Evolutionary conservation across 2,113 vertebrate genomes (phyloP), one percentile per base, ranked within the genome.

Genomic region (Eudyptes chrysolophus): DNA sequence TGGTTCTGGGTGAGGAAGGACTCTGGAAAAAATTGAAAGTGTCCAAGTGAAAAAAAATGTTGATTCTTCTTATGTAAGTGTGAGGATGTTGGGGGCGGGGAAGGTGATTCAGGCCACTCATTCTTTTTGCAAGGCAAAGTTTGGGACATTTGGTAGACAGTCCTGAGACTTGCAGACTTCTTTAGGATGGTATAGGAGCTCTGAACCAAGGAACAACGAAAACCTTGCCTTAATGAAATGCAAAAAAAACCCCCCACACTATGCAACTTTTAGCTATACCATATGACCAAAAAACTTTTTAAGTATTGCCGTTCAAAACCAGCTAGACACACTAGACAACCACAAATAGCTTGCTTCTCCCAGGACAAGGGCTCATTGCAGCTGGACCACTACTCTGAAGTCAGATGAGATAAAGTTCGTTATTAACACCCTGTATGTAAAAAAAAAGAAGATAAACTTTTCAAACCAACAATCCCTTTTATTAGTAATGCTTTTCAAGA

Each of bases 211-310:
- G 15, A 84, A 65, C 2, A 79, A 21, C 2, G 65, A 72, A 75
- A 44, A 3, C 0, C 6, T 80, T 49, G 13, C 10, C 51, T 72
- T 80, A n/a, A 61, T 13, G 11, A 87, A 82, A 76, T 38, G 10
- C 4, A 68, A 78, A 60, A 27, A 19, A 4, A 42, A 2, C 2
- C 1, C 13, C 17, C 8, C 7, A 5, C 2, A 3, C 40, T 49
- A 68, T 1, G 1, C 6, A 38, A 38, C 17, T 60, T 44, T 48
- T 65, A 69, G 3, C 10, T 89, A 29, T 12, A 30, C 2, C 7
- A 9, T 34, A 54, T 6, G 9, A 89, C 8, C 4, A 84, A 48
- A 75, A 16, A 62, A 12, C 3, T 4, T 88, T 87, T 34, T 30
- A 49, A 70, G 30, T 38, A 61, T 2, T 80, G 22, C 19, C 8